A percentile compares a stretch with the other conserved stretches of the same genome.
These are phyloP conservation scores for Acipenser transmontanus DNA, from an alignment of 2,797 vertebrate genomes.

Conservation along the genomic window DNA sequence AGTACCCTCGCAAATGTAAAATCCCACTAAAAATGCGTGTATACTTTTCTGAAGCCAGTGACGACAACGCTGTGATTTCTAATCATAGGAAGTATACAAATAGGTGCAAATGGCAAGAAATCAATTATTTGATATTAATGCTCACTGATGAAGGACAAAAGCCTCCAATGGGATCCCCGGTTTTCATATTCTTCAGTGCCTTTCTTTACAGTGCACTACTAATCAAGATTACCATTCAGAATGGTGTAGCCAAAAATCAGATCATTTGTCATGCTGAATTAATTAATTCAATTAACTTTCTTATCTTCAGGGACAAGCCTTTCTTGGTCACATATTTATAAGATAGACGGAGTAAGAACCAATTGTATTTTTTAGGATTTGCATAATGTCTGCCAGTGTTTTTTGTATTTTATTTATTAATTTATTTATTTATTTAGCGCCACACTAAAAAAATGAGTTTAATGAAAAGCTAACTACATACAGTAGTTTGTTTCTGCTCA, in stretches of 20 bases:
- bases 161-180: slow-evolving; percentile 20
- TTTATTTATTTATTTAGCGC: too few species aligned
- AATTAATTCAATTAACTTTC: slow-evolving; percentile 11
- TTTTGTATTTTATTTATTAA: too few species aligned
- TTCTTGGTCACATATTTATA: not conserved
- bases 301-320: slow-evolving; percentile 7
- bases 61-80: slow-evolving; percentile 32
- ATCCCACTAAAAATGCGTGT: slow-evolving; percentile 31
- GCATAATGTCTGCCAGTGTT: too few species aligned
- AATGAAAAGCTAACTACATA: too few species aligned
- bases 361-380: too few species aligned
- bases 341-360: not conserved
- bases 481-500: too few species aligned
- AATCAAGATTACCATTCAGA: not conserved
- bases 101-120: slow-evolving; percentile 27
- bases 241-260: not conserved
- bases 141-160: slow-evolving; percentile 22
- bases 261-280: slow-evolving; percentile 8
- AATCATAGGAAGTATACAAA: slow-evolving; percentile 24
- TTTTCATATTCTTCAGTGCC: slow-evolving; percentile 22
- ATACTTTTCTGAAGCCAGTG: slow-evolving; percentile 30
- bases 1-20: slow-evolving; percentile 37
- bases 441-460: too few species aligned
- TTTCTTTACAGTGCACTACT: not conserved
- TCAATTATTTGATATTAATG: slow-evolving; percentile 30